These are phyloP conservation scores for Mythimna vitellina DNA, from an alignment of 2,888 invertebrate species.

Conservation along the genomic window DNA sequence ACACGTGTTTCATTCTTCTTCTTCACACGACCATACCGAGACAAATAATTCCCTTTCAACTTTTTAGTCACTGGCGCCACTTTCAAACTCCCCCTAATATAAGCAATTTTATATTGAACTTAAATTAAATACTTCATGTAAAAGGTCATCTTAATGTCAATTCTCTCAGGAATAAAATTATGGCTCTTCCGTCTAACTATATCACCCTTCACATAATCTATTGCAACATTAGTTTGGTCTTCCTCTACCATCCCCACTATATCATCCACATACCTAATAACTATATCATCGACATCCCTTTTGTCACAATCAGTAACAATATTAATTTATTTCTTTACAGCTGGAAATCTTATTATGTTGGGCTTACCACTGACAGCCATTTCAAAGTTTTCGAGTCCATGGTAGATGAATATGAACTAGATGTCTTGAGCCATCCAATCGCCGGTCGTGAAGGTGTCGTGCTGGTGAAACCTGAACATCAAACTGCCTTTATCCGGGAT, in stretches of 20 bases:
- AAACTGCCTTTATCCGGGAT: slow-evolving; percentile 73
- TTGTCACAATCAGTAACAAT: not conserved
- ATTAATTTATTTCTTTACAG: slow-evolving; percentile 49
- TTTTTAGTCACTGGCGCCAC: too few species aligned
- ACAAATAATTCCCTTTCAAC: too few species aligned
- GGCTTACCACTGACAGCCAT: slow-evolving; percentile 71
- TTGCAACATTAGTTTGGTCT: not conserved
- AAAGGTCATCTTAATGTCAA: too few species aligned
- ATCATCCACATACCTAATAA: too few species aligned
- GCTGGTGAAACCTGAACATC: slow-evolving; percentile 81
- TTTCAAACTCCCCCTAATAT: too few species aligned
- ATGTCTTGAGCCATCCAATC: slow-evolving; percentile 73
- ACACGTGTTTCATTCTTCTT: too few species aligned
- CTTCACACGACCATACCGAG: too few species aligned
- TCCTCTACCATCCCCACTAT: not conserved
- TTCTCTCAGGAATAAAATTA: not conserved
- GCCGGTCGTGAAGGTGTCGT: slow-evolving; percentile 79
- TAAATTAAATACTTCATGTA: too few species aligned
- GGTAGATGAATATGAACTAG: slow-evolving; percentile 69
- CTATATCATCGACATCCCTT: too few species aligned
- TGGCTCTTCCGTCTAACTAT: not conserved
- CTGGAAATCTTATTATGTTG: slow-evolving; percentile 82
- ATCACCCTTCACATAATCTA: too few species aligned
- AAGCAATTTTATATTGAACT: not conserved
- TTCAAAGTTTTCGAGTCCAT: slow-evolving; percentile 70